phyloP scores from a whole-genome alignment of 1,140 invertebrate genomes.

The Neotoxoptera formosana region DNA sequence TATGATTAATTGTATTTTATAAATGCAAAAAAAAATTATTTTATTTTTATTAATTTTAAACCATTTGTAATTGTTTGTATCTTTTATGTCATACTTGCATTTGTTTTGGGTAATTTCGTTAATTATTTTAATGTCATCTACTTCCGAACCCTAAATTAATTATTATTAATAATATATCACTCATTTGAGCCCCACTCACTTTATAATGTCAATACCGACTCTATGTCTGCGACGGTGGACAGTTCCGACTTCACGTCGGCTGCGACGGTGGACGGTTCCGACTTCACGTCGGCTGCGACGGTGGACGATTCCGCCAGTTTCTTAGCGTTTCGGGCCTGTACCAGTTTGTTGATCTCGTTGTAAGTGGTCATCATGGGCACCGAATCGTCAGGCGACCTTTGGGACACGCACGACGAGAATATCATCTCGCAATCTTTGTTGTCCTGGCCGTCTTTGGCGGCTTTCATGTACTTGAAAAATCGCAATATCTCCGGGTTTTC shows the following conservation, averaged over 20 bases:
- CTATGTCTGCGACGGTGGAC: background rate
- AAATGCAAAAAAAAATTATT: too few species aligned
- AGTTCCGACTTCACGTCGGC: background rate
- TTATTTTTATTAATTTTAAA: too few species aligned
- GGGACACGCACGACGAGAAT: slow-evolving; percentile 67
- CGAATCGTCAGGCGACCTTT: slow-evolving; percentile 64
- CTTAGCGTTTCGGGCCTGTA: slow-evolving; percentile 68
- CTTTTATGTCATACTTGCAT: too few species aligned
- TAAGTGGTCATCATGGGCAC: slow-evolving; percentile 85
- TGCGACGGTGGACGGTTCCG: background rate
- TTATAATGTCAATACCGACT: background rate
- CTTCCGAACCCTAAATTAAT: background rate
- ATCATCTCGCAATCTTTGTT: slow-evolving; percentile 71
- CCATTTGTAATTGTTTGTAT: too few species aligned
- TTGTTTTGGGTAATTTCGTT: too few species aligned
- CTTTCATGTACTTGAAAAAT: slow-evolving; percentile 88
- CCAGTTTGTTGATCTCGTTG: slow-evolving; percentile 85
- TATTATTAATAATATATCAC: background rate
- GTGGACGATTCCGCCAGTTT: background rate
- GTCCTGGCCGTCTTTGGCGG: slow-evolving; percentile 84
- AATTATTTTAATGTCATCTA: too few species aligned
- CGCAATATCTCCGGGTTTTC: slow-evolving; percentile 84
- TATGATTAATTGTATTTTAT: too few species aligned
- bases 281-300: background rate
- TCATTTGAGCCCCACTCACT: background rate